Percentiles rank a stretch among this genome's conserved stretches.
Evolutionary conservation across 2,797 vertebrate species (phyloP).

Genomic region (Cirrhinus molitorella): DNA sequence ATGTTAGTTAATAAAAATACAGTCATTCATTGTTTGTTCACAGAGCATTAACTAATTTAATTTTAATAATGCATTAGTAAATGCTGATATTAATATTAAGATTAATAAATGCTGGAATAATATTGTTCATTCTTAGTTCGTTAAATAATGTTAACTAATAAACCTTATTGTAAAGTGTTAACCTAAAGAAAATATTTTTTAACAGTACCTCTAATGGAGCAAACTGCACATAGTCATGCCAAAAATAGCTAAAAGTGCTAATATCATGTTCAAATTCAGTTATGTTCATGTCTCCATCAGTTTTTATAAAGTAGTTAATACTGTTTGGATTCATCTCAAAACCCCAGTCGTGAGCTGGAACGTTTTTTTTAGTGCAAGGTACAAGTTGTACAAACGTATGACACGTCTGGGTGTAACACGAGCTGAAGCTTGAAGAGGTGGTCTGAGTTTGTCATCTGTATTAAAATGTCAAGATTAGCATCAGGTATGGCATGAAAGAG

Average conservation of each 20-base stretch:
- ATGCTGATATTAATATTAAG: no score
- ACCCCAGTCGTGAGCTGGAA: neutral
- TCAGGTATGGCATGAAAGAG: constrained; percentile 6
- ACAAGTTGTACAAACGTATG: neutral
- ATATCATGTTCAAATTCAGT: neutral
- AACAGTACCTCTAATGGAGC: no score
- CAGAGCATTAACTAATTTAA: no score
- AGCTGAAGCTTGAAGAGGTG: neutral
- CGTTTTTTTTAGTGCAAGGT: neutral
- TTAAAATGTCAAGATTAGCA: constrained; percentile 26
- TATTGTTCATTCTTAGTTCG: no score
- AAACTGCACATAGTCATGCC: neutral
- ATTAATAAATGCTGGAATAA: no score
- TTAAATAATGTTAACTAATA: no score
- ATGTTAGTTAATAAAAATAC: no score
- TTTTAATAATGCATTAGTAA: no score
- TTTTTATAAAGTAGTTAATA: neutral
- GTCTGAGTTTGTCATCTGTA: constrained; percentile 5
- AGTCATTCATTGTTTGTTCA: no score
- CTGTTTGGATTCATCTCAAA: neutral
- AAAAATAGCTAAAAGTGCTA: neutral
- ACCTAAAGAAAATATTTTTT: no score
- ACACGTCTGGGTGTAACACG: neutral
- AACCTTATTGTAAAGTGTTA: no score
- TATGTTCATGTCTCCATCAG: neutral